Conservation (phyloP, 2,113 vertebrate genomes). For the Corythaeola cristata region DNA sequence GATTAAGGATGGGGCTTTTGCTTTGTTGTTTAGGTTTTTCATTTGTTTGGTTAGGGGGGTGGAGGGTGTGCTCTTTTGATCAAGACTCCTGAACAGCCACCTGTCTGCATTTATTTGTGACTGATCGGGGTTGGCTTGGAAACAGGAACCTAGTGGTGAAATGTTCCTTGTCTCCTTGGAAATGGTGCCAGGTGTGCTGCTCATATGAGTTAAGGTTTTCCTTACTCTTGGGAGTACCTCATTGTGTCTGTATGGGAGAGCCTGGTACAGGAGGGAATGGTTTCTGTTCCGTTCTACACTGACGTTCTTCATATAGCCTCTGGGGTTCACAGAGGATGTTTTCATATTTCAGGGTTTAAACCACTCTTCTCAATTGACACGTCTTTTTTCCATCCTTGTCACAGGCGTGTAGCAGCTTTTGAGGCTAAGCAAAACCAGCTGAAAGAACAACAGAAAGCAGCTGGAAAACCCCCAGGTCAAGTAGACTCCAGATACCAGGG, state of each 20-base stretch:
- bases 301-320: not conserved
- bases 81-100: not conserved
- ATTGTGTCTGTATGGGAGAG: not conserved
- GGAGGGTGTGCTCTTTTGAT: not conserved
- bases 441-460: conserved; percentile 48
- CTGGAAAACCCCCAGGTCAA: conserved; percentile 2
- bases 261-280: not conserved
- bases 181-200: not conserved
- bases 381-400: conserved; percentile 11
- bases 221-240: not conserved
- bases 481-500: conserved; percentile 63
- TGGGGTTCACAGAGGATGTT: not conserved
- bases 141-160: not conserved
- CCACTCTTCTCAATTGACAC: not conserved
- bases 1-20: not conserved
- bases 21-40: not conserved
- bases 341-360: not conserved
- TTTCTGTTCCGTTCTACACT: not conserved
- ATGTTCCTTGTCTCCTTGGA: not conserved
- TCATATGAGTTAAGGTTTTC: not conserved
- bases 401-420: conserved; percentile 88
- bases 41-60: not conserved
- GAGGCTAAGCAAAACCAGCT: conserved; percentile 84
- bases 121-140: not conserved
- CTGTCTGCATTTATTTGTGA: not conserved